Conservation (phyloP, 2,113 vertebrate species). For the Jacana jacana region DNA sequence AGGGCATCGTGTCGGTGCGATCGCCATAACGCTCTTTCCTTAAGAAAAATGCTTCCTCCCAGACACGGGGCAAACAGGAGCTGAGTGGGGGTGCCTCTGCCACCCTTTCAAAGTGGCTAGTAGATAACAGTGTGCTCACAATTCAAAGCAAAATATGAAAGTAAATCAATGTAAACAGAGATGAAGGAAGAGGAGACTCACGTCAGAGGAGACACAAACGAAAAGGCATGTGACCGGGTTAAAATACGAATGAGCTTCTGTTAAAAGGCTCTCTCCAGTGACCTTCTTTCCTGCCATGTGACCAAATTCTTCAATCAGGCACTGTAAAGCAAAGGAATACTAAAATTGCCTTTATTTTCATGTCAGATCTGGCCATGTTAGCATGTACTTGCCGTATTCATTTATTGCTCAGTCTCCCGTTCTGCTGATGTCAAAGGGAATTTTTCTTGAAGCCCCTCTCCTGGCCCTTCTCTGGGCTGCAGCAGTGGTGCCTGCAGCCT, state of each 20-base stretch:
- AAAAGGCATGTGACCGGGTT: constrained; percentile 42
- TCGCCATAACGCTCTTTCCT: background rate
- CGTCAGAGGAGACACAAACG: constrained; percentile 13
- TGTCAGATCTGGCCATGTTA: background rate
- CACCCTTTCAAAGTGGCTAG: background rate
- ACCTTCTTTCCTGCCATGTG: constrained; percentile 46
- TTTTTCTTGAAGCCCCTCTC: background rate
- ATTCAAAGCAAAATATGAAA: constrained; percentile 2
- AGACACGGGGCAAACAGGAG: background rate
- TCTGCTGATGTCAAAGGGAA: background rate
- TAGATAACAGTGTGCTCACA: background rate
- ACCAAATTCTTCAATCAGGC: constrained; percentile 31
- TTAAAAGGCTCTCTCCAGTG: constrained; percentile 19
- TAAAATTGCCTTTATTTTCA: constrained; percentile 11
- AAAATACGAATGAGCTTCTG: constrained; percentile 45
- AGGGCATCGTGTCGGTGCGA: background rate
- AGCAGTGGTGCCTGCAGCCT: background rate
- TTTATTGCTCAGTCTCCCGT: background rate
- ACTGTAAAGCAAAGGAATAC: background rate
- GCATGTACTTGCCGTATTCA: background rate
- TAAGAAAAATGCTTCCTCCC: background rate
- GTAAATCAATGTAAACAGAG: background rate
- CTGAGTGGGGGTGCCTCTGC: background rate
- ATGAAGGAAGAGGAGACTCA: background rate
- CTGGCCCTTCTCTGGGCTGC: background rate